Base-by-base conservation (phyloP, 1,140 invertebrate species). In the Tetranychus cinnabarinus region DNA sequence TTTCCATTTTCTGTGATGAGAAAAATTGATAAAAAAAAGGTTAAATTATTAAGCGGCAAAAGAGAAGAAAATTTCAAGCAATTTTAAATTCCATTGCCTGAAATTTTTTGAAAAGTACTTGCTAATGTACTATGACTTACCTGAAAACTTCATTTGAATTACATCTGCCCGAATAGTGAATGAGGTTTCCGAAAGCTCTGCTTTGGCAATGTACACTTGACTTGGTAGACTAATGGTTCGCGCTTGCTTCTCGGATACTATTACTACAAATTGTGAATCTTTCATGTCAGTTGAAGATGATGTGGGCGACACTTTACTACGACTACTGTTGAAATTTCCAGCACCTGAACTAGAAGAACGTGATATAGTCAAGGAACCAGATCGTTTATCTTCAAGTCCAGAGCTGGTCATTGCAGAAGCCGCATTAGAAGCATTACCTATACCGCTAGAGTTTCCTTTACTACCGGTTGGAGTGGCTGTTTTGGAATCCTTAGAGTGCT, bases 131-230 rank as follows among this genome's bases (percentile, higher is more conserved):
- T 42, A n/a, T 58, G 50, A n/a, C 55, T 50, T 52, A 67, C 63
- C 66, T 66, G 60, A 70, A 90, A 88, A 89, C 85, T 87, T 91
- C 65, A 96, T 78, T 67, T 83, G 82, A 66, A 93, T 85, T 68
- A 92, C 84, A 75, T 95, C 89, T 64, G 89, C 86, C 75, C 88
- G 88, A 65, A 95, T 85, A 61, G 93, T 88, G 75, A 91, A 90
- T 72, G 89, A 85, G 56, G 82, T 81, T 67, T 76, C 75, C 48
- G 73, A 72, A 81, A 93, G 74, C 62, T 85, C 92, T 7, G 70
- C 70, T 66, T 76, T 76, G 65, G 72, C 72, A 45, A 72, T 68
- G 69, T 72, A 75, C 45, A 72, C 70, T 73, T 96, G 91, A 61
- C 88, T 91, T 64, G 91, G 91, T 68, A 96, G 78, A 63, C 87